Percentiles rank a stretch among this genome's conserved stretches.
Conservation (phyloP, 2,113 vertebrate species). For the Chionis minor region DNA sequence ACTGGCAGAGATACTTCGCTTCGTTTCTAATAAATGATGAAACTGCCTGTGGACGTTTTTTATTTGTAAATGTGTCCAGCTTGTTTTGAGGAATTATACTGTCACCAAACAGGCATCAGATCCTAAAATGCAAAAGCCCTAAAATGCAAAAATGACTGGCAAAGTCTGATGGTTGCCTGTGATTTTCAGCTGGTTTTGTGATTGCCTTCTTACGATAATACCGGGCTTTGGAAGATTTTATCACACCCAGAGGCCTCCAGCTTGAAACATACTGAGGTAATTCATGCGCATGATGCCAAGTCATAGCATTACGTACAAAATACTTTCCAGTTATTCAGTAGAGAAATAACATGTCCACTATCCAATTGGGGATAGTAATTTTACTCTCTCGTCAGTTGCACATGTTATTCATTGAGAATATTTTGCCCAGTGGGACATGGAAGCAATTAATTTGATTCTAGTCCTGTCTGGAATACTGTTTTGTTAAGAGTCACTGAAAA, state of each 20-base stretch:
- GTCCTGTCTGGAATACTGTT: neutral
- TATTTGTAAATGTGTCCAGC: neutral
- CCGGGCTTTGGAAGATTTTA: neutral
- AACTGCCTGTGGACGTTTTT: neutral
- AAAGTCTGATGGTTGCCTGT: neutral
- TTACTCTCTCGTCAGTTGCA: neutral
- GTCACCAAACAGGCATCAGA: neutral
- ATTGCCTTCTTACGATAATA: neutral
- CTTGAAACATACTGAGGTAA: conserved; percentile 16
- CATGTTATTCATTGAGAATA: conserved; percentile 11
- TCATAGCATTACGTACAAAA: neutral
- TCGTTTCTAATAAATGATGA: neutral
- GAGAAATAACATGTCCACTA: neutral
- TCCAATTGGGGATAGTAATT: conserved; percentile 7
- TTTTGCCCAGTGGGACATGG: neutral
- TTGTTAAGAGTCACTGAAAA: neutral
- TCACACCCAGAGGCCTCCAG: neutral
- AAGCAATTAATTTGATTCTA: conserved; percentile 4
- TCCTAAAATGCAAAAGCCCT: neutral
- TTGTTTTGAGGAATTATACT: neutral
- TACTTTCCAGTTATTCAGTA: conserved; percentile 4
- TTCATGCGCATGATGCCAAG: neutral
- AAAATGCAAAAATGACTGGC: neutral
- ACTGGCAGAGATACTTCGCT: neutral
- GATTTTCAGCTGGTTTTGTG: neutral